Conservation (phyloP, 2,888 invertebrate species). For the Latrodectus elegans region DNA sequence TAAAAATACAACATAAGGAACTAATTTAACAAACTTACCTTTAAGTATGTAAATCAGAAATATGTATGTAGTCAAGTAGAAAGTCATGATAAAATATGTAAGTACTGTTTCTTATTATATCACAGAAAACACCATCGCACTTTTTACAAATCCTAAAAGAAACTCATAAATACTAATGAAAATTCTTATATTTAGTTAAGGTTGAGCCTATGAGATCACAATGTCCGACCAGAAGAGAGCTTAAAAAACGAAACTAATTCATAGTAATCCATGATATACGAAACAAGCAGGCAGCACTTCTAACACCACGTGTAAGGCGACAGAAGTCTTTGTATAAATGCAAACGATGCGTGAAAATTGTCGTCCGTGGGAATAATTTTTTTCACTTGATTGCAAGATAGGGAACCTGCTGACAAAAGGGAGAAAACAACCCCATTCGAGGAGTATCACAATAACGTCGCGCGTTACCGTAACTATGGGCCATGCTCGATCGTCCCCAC, state of each 20-base stretch:
- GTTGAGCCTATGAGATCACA: neutral
- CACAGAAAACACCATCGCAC: neutral
- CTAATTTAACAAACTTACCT: too few relatives aligned
- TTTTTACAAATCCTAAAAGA: neutral
- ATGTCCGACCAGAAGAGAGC: neutral
- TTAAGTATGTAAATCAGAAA: too few relatives aligned
- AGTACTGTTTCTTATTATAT: neutral
- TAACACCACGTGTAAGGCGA: slow-evolving; percentile 40
- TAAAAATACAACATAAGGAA: too few relatives aligned
- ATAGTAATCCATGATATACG: slow-evolving; percentile 40
- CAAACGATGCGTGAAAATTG: slow-evolving; percentile 25
- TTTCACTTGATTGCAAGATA: neutral
- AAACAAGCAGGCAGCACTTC: neutral
- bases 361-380: slow-evolving; percentile 12
- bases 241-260: neutral
- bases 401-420: neutral
- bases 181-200: too few relatives aligned
- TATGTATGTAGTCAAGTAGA: neutral
- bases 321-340: slow-evolving; percentile 11
- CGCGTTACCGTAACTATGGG: neutral
- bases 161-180: too few relatives aligned
- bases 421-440: neutral
- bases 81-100: neutral
- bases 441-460: slow-evolving; percentile 16
- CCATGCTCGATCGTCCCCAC: slow-evolving; percentile 4